Evolutionary conservation across 2,797 vertebrate genomes (phyloP).

Genomic region (Chaunax sp.): DNA sequence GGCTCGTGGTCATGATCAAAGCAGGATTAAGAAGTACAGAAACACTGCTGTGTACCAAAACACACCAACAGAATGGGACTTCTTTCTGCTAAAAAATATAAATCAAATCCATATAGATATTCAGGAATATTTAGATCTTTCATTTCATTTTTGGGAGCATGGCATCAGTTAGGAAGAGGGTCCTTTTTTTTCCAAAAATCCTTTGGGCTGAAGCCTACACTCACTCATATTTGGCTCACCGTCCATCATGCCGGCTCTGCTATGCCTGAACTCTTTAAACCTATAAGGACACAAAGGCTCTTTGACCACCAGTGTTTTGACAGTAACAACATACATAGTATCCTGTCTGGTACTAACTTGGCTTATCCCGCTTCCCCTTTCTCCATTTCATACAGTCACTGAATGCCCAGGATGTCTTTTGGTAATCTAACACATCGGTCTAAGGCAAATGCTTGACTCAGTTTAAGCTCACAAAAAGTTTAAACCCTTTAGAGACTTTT

Average conservation of each 20-base stretch:
- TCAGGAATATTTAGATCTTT: not conserved
- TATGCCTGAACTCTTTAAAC: conserved; percentile 55
- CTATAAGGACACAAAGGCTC: conserved; percentile 72
- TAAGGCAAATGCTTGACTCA: conserved; percentile 66
- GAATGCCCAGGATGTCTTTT: conserved; percentile 47
- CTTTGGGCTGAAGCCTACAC: conserved; percentile 44
- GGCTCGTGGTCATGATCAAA: conserved; percentile 25
- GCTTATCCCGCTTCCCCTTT: conserved; percentile 42
- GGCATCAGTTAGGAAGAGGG: not conserved
- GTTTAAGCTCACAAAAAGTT: conserved; percentile 48
- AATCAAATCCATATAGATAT: not conserved
- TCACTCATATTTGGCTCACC: conserved; percentile 47
- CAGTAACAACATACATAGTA: conserved; percentile 69
- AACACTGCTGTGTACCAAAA: conserved; percentile 16
- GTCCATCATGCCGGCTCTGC: conserved; percentile 56
- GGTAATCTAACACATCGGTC: conserved; percentile 63
- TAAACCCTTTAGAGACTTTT: conserved; percentile 34
- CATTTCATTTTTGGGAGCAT: not conserved
- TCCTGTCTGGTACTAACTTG: conserved; percentile 54
- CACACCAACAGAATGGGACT: fast-evolving
- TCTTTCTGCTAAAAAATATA: conserved; percentile 6
- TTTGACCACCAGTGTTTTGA: conserved; percentile 78
- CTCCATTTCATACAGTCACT: conserved; percentile 34
- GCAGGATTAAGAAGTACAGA: conserved; percentile 22
- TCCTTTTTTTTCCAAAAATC: conserved; percentile 27